These are phyloP conservation scores for Daubentonia madagascariensis DNA, from an alignment of 2,113 vertebrate genomes.

Conservation along the genomic window DNA sequence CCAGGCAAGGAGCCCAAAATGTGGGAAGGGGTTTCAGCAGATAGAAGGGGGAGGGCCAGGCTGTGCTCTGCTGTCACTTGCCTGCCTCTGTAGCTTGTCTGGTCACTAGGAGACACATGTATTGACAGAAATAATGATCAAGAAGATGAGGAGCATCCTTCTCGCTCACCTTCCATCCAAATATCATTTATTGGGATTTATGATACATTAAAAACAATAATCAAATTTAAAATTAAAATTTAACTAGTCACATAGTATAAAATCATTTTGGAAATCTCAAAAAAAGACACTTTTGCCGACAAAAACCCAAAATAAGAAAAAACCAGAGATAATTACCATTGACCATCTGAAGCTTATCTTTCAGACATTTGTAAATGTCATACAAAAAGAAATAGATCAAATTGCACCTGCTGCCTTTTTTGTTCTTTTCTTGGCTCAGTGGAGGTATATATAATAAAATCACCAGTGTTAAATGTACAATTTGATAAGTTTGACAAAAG, in stretches of 20 bases:
- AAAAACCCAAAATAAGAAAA: background rate
- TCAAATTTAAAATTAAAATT: background rate
- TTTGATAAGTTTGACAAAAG: background rate
- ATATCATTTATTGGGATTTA: background rate
- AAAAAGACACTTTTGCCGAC: background rate
- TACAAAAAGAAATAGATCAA: background rate
- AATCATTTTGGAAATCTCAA: background rate
- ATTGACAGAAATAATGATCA: background rate
- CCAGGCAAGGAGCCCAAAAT: background rate
- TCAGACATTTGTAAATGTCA: background rate
- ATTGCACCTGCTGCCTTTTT: background rate
- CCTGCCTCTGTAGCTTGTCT: background rate
- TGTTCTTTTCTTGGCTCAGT: background rate
- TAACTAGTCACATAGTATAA: background rate
- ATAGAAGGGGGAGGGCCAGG: background rate
- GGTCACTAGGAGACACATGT: background rate
- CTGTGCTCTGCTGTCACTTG: no score
- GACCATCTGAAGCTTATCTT: background rate
- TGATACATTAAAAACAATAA: background rate
- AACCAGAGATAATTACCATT: background rate
- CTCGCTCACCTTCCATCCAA: background rate
- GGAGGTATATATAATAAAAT: background rate
- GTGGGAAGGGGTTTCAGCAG: no score
- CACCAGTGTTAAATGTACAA: background rate
- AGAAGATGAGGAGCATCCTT: background rate